Evolutionary conservation across 2,797 vertebrate species (phyloP), one percentile per base, ranked within the genome.

Genomic region (Anisognathus igniventris): DNA sequence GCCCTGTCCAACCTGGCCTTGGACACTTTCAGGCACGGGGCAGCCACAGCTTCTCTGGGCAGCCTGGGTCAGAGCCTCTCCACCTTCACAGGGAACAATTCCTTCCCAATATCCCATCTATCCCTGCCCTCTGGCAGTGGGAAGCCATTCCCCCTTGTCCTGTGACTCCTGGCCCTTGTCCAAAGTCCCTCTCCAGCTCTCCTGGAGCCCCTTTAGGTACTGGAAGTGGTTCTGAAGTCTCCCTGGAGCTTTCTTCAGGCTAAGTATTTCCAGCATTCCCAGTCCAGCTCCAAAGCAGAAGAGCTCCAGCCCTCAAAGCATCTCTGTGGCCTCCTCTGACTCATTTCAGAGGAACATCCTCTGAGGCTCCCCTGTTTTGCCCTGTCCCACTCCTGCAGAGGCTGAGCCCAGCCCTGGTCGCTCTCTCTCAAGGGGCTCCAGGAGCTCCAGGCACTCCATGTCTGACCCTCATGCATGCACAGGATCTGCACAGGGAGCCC

Each of bases 371-470:
- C 51, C 42, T 13, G 6, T 21, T 31, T 20, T 20, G 3, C 21
- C 31, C 53, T 3, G 0, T n/a, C 73, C 39, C 12, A 2, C 12
- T 57, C 40, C 25, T 7, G 16, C 16, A 2, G 31, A 4, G 1
- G 3, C 73, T 3, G 20, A 78, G 58, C 37, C 10, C 12, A n/a
- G 37, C 15, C 15, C 51, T 5, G 42, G 21, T 40, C 22, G 37
- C 22, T 42, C 4, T 51, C 37, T 15, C 51, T 14, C 61, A 10
- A 18, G 27, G 28, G 7, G 25, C 27, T 39, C 33, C 6, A 1
- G 48, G 31, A 42, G 28, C 42, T 58, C 15, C 39, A 44, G 33
- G 35, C 30, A 54, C 30, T 54, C 33, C 35, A 13, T 14, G 18
- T 42, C 33, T 5, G 7, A 33, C 24, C 33, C 13, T 33, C 35